Evolutionary conservation across 2,113 vertebrate species (phyloP).

Genomic region (Microtus montanus): DNA sequence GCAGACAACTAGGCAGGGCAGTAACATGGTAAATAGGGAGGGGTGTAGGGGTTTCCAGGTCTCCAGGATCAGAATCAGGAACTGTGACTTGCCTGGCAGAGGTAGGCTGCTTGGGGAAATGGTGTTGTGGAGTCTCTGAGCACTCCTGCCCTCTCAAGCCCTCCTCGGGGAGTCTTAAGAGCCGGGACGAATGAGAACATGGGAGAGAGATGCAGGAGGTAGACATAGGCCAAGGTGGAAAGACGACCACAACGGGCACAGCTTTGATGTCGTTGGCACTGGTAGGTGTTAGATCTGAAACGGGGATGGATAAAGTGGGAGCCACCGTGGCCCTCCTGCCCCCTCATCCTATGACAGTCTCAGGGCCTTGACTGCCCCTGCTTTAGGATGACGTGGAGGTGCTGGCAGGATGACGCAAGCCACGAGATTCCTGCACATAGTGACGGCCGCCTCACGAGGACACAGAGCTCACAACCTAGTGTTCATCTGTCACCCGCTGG

Average conservation of each 20-base stretch:
- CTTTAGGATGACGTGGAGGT: background rate
- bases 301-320: accelerated
- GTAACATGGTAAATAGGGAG: background rate
- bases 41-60: background rate
- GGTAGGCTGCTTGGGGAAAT: background rate
- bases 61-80: background rate
- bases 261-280: background rate
- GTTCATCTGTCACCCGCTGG: background rate
- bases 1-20: background rate
- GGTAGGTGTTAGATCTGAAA: background rate
- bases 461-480: accelerated
- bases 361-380: background rate
- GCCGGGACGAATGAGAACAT: background rate
- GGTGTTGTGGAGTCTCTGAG: background rate
- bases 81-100: background rate
- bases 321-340: accelerated
- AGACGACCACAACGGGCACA: background rate
- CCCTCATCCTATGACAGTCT: background rate
- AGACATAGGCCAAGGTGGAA: background rate
- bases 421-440: background rate
- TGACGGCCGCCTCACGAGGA: background rate
- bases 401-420: too few relatives aligned
- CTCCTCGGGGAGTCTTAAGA: background rate
- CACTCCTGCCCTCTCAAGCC: background rate
- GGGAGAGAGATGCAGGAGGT: too few relatives aligned